Evolutionary conservation across 2,113 vertebrate species (phyloP).

Genomic region (Micronycteris hirsuta): DNA sequence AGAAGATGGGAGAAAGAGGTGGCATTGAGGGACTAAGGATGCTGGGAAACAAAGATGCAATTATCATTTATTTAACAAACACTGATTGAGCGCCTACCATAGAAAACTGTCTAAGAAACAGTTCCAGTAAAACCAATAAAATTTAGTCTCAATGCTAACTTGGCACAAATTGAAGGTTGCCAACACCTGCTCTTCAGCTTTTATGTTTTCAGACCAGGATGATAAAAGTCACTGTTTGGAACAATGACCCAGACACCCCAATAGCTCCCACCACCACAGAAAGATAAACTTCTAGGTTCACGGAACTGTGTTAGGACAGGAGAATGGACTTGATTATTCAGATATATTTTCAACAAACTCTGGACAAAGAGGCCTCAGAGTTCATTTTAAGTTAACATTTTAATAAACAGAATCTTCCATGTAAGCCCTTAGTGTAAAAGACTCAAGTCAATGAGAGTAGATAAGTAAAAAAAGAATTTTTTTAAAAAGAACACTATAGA

Average conservation of each 20-base stretch:
- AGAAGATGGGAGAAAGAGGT: background rate
- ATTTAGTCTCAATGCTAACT: background rate
- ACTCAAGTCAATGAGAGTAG: background rate
- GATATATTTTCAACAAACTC: background rate
- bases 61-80: background rate
- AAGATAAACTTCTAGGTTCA: background rate
- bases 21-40: background rate
- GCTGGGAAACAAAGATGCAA: background rate
- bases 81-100: background rate
- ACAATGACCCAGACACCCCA: background rate
- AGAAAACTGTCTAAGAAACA: background rate
- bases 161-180: background rate
- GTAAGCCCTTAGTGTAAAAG: background rate
- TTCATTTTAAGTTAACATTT: background rate
- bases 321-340: background rate
- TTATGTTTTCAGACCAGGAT: background rate
- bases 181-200: background rate
- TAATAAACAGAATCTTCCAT: background rate
- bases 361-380: background rate
- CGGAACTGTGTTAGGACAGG: background rate
- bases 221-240: background rate
- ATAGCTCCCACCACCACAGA: background rate
- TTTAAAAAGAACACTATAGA: background rate
- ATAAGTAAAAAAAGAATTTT: background rate
- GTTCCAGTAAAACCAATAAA: background rate